phyloP scores from a whole-genome alignment of 1,140 invertebrate genomes.

The Drosophila azteca region DNA sequence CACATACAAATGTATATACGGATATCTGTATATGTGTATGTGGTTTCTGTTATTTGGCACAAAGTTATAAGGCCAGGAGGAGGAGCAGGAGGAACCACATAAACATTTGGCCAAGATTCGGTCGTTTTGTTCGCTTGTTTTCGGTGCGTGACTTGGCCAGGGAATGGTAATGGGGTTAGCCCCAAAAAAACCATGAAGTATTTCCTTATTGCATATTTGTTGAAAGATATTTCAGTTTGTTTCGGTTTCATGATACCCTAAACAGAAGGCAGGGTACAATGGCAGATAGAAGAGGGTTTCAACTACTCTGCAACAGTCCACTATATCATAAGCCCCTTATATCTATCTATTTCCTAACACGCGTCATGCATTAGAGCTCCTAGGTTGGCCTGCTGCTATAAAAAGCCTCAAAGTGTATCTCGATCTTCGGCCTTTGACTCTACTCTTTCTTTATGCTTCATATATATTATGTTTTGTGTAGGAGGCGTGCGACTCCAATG shows the following conservation, averaged over 20 bases:
- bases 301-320: too few relatives aligned
- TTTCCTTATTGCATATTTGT: constrained; percentile 69
- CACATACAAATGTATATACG: too few relatives aligned
- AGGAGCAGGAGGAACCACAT: constrained; percentile 1
- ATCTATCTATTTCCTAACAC: background rate
- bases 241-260: background rate
- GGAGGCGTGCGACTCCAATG: constrained; percentile 53
- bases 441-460: constrained; percentile 13
- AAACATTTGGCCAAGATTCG: constrained; percentile 39
- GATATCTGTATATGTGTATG: background rate
- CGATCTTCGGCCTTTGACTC: constrained; percentile 14
- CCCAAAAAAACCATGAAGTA: constrained; percentile 16
- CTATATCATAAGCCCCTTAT: background rate
- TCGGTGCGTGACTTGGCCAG: constrained; percentile 8
- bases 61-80: constrained; percentile 15
- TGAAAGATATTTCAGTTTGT: constrained; percentile 13
- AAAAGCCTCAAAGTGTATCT: background rate
- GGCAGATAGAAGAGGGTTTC: too few relatives aligned
- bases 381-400: background rate
- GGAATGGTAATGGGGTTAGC: too few relatives aligned
- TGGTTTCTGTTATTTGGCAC: constrained; percentile 6
- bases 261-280: too few relatives aligned
- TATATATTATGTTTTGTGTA: constrained; percentile 18
- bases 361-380: too few relatives aligned
- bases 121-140: constrained; percentile 5